Conservation (phyloP, 1,140 invertebrate genomes). For the Drosophila sproati region DNA sequence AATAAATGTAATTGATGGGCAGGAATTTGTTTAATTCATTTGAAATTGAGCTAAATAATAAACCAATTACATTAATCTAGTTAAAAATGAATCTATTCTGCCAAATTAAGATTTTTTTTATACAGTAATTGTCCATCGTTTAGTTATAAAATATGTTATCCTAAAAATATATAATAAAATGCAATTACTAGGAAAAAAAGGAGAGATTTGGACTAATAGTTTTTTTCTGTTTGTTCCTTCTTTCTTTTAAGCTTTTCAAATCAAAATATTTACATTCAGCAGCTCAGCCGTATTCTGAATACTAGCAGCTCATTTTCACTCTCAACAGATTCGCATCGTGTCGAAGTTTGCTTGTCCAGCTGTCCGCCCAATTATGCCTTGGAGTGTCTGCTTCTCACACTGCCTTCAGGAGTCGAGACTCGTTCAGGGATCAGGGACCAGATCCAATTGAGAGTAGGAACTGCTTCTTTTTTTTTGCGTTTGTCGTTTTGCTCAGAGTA, state of each 20-base stretch:
- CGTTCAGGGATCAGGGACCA: neutral
- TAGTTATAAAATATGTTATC: no score
- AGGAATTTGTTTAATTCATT: no score
- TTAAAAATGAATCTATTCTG: no score
- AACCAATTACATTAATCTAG: no score
- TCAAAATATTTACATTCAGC: neutral
- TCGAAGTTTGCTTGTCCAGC: conserved; percentile 1
- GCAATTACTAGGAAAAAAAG: no score
- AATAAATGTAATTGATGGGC: no score
- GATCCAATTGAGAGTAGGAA: conserved; percentile 1
- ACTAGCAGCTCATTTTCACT: conserved; percentile 13
- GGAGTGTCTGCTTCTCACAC: conserved; percentile 4
- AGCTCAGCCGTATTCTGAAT: neutral
- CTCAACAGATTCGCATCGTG: conserved; percentile 24
- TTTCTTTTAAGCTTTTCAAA: neutral
- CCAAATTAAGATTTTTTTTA: no score
- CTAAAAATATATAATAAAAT: no score
- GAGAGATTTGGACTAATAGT: no score
- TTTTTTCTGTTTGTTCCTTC: no score
- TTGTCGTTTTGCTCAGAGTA: conserved; percentile 44
- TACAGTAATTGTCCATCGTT: no score
- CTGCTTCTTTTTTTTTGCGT: conserved; percentile 11
- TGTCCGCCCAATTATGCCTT: conserved; percentile 27
- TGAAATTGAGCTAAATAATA: no score
- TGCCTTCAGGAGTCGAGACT: neutral